Evolutionary conservation across 2,888 invertebrate species (phyloP), one percentile per base, ranked within the genome.

Genomic region (Pediacus dermestoides): DNA sequence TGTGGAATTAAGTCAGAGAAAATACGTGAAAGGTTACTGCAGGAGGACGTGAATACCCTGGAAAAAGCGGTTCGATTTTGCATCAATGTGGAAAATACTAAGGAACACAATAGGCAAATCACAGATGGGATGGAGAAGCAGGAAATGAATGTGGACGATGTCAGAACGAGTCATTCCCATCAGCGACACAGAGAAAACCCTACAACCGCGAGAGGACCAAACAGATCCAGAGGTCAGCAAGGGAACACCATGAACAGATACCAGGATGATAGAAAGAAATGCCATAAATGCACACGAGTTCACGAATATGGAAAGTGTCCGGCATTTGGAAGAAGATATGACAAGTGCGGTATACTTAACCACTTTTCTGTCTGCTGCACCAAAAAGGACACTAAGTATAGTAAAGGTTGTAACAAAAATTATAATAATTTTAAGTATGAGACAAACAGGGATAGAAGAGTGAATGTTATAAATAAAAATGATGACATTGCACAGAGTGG

Each of bases 11-110:
- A 21, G 10, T 36, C 28, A 4, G 32, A 32, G 10, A 28, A 30
- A 23, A 11, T 48, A 7, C 35, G 47, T 14, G 44, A 50, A 36
- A 35, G 44, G 23, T 31, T 50, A n/a, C 26, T 53, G 1, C 30
- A 37, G 36, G 46, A 44, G 30, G 38, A 36, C 12, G 25, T 25
- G 3, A 22, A 41, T 12, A 35, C 37, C 1, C 18, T 50, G 4
- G 39, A 35, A 6, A 43, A 37, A 16, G 36, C 42, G 6, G n/a
- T 46, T 10, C 38, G 37, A 25, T 30, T 37, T 2, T 46, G 46
- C 34, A 8, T 36, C 11, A 39, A 38, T 6, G 34, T 40, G 12
- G 42, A 46, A 13, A 14, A 35, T 2, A 39, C 44, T 1, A 27
- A 30, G 31, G 34, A 27, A 9, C n/a, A 21, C 1, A 35, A 16